Evolutionary conservation across 1,140 invertebrate species (phyloP), one percentile per base, ranked within the genome.

Genomic region (Drosophila quadrilineata): DNA sequence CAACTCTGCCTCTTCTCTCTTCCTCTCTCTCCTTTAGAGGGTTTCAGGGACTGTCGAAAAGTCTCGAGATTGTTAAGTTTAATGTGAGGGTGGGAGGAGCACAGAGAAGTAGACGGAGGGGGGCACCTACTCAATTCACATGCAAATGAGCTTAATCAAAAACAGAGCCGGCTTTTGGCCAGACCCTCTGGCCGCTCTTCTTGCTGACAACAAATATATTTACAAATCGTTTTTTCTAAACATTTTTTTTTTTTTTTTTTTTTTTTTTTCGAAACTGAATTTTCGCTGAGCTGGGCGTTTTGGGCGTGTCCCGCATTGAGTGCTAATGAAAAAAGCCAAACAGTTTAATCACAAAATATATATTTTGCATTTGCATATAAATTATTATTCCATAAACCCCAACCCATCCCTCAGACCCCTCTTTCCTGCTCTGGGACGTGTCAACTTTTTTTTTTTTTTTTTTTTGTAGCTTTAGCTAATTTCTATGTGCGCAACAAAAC

Each of bases 111-210:
- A 16, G 3, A n/a, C 3, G 33, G 19, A 14, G 35, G 33, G 26
- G 33, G 33, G 21, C 29, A 17, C 31, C 54, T 52, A 49, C 36
- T 10, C 46, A 28, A 82, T 82, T 84, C 73, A 82, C 60, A 82
- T 82, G 77, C 77, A 82, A 82, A 82, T 82, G 77, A 82, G 77
- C 77, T 84, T 84, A 84, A 82, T 82, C 73, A 82, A 84, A 82
- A 82, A 67, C 77, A 77, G 77, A 82, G 50, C 49, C 58, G 50
- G 57, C 57, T 66, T 60, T 57, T 52, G 6, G 60, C 43, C 49
- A 33, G 16, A 52, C 35, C 52, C 53, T 52, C 53, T 41, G 53
- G 41, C 48, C 58, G 38, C 10, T 5, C 10, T 17, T 3, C 9
- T 8, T 10, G 41, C 54, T 54, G 49, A 35, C 40, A 46, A 48